A percentile compares a stretch with the other conserved stretches of the same genome.
phyloP scores from a whole-genome alignment of 2,113 vertebrate genomes.

The Phylloscopus trochilus region DNA sequence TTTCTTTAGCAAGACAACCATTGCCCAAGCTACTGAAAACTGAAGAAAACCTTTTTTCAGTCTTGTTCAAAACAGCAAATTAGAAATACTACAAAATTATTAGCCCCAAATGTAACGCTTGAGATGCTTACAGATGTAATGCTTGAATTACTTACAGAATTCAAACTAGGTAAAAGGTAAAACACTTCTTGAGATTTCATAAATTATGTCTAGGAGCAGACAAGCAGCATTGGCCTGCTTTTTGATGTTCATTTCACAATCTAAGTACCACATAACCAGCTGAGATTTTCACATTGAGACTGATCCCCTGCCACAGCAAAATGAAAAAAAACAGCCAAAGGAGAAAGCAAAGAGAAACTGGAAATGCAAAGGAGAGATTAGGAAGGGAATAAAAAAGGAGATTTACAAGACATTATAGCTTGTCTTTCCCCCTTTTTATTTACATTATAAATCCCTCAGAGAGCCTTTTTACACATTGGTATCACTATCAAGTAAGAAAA shows the following conservation, averaged over 20 bases:
- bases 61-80: neutral
- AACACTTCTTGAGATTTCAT: neutral
- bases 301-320: neutral
- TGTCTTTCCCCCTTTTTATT: neutral
- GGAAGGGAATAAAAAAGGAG: neutral
- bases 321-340: neutral
- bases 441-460: neutral
- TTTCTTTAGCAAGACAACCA: neutral
- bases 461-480: neutral
- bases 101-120: neutral
- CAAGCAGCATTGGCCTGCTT: neutral
- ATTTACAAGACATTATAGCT: neutral
- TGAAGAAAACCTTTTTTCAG: neutral
- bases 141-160: neutral
- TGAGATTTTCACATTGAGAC: neutral
- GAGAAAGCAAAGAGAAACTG: neutral
- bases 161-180: neutral
- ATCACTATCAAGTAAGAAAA: neutral
- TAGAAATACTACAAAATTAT: neutral
- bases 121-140: neutral
- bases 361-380: neutral
- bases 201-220: neutral
- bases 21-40: neutral
- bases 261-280: neutral
- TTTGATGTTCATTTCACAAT: neutral